Evolutionary conservation across 2,113 vertebrate genomes (phyloP).

Genomic region (Cephalopholis sonnerati): DNA sequence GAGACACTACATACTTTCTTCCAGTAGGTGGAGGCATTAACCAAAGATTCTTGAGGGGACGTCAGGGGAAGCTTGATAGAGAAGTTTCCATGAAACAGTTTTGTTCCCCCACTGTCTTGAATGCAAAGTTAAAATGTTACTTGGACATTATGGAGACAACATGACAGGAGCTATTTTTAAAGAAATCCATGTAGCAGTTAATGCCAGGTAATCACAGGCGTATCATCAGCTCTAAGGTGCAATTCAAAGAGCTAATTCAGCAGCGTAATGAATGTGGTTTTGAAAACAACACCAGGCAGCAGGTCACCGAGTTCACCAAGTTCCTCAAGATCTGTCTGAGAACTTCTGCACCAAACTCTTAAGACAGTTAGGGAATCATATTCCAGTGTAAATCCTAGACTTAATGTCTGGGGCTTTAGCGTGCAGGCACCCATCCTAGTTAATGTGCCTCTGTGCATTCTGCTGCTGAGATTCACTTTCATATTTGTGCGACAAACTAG

Average conservation of each 20-base stretch:
- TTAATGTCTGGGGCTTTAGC: conserved; percentile 70
- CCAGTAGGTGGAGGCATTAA: conserved; percentile 72
- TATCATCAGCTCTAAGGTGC: background rate
- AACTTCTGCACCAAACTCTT: conserved; percentile 63
- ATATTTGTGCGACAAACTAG: conserved; percentile 70
- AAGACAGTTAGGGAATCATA: conserved; percentile 57
- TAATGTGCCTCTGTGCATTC: conserved; percentile 74
- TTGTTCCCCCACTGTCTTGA: background rate
- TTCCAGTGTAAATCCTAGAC: conserved; percentile 70
- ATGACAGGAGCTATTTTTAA: background rate
- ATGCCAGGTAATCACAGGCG: conserved; percentile 3
- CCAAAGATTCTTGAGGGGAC: conserved; percentile 33
- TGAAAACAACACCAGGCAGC: conserved; percentile 23
- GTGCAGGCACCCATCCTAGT: conserved; percentile 62
- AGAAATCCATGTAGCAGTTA: background rate
- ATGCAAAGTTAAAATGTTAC: background rate
- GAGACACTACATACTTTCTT: conserved; percentile 28
- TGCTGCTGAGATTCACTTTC: conserved; percentile 70
- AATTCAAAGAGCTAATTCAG: conserved; percentile 21
- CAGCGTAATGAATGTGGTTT: conserved; percentile 5
- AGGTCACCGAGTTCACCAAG: conserved; percentile 39
- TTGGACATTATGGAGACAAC: background rate
- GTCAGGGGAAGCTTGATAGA: background rate
- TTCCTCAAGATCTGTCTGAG: conserved; percentile 49
- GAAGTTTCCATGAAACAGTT: background rate